A percentile compares a stretch with the other conserved stretches of the same genome.
Evolutionary conservation across 1,140 invertebrate species (phyloP).

Genomic region (Araneus ventricosus): DNA sequence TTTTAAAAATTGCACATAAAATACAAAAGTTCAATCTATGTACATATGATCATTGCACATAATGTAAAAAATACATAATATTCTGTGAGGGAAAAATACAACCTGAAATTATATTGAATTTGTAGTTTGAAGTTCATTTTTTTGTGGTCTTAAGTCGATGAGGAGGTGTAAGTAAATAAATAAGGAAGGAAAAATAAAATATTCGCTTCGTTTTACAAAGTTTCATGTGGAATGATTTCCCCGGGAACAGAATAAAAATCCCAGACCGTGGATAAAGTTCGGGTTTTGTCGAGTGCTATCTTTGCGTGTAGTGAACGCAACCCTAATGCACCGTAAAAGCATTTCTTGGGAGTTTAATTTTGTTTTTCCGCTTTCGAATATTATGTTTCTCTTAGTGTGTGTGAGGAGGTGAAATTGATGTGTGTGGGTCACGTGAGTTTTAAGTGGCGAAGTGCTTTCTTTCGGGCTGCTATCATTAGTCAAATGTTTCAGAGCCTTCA

Average conservation of each 20-base stretch:
- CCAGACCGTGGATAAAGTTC: background rate
- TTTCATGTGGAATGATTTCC: no score
- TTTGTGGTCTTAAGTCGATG: no score
- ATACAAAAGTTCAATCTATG: no score
- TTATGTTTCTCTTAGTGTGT: constrained; percentile 10
- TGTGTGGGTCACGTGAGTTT: background rate
- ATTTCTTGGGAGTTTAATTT: constrained; percentile 22
- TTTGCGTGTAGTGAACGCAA: constrained; percentile 1
- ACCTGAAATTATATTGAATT: no score
- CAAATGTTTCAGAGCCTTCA: background rate
- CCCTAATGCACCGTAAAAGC: constrained; percentile 17
- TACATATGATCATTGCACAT: no score
- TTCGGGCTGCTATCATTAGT: background rate
- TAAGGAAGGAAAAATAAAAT: background rate
- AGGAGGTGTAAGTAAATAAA: no score
- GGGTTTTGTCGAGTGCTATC: background rate
- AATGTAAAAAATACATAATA: no score
- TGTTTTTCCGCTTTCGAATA: background rate
- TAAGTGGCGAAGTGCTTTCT: background rate
- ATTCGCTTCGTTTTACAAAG: background rate
- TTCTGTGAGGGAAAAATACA: no score
- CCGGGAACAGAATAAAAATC: background rate
- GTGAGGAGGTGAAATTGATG: constrained; percentile 17
- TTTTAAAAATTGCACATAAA: no score
- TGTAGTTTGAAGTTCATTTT: no score